phyloP scores from a whole-genome alignment of 2,888 invertebrate genomes.

The Vesta saturnalis region DNA sequence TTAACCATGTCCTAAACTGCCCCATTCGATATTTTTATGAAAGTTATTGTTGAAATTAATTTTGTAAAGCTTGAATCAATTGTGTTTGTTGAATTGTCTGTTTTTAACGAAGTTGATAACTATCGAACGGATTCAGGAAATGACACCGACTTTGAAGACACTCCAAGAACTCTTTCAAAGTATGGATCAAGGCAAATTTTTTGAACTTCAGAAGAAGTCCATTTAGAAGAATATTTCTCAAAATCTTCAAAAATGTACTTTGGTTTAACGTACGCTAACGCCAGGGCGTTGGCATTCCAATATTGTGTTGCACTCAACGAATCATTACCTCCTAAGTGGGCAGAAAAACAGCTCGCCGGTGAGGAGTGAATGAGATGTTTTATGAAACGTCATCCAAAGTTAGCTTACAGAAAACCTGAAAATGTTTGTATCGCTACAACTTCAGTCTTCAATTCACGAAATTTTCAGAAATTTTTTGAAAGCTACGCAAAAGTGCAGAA shows the following conservation, averaged over 20 bases:
- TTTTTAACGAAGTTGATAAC: neutral
- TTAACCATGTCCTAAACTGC: neutral
- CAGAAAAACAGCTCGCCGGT: neutral
- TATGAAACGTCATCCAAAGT: too few species aligned
- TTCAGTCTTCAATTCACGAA: neutral
- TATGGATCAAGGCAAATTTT: neutral
- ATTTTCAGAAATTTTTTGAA: neutral
- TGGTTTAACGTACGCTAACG: neutral
- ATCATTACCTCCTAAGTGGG: neutral
- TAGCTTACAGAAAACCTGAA: neutral
- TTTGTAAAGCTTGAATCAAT: neutral
- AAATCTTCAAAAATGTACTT: neutral
- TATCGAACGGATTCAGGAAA: neutral
- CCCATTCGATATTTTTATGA: neutral
- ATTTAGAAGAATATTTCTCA: neutral
- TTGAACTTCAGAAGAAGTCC: too few species aligned
- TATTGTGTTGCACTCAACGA: neutral
- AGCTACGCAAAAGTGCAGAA: neutral
- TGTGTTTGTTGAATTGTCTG: neutral
- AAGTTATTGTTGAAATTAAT: neutral
- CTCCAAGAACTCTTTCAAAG: neutral
- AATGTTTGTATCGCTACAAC: neutral
- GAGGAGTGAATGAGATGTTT: neutral
- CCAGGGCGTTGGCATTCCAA: neutral
- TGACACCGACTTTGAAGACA: neutral